A percentile compares a stretch with the other conserved stretches of the same genome.
These are phyloP conservation scores for Blennius ocellaris DNA, from an alignment of 2,113 vertebrate species.

Conservation along the genomic window DNA sequence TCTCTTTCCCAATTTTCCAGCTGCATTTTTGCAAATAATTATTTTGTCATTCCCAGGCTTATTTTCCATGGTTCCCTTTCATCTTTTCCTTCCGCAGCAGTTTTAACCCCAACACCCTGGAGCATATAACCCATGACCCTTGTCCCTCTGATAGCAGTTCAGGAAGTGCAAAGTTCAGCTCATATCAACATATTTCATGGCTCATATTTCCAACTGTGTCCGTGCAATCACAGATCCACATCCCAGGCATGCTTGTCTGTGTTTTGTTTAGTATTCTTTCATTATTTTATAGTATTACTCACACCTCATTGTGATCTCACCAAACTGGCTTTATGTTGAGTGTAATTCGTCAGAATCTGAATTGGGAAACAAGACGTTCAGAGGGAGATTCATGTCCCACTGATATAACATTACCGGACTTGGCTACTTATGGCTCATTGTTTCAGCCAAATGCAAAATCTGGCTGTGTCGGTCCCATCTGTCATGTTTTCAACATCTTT, in stretches of 20 bases:
- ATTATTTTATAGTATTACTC: background rate
- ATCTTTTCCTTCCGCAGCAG: conserved; percentile 4
- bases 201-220: background rate
- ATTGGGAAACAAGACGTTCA: background rate
- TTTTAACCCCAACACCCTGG: conserved; percentile 13
- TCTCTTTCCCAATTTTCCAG: background rate
- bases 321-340: background rate
- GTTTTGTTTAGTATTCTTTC: background rate
- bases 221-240: background rate
- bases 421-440: background rate
- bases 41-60: background rate
- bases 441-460: conserved; percentile 4
- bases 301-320: background rate
- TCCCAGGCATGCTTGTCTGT: background rate
- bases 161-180: conserved; percentile 10
- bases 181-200: background rate
- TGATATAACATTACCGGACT: conserved; percentile 4
- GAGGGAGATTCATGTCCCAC: background rate
- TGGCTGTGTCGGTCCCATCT: background rate
- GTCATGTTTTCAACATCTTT: conserved; percentile 1
- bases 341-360: background rate
- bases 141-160: conserved; percentile 30
- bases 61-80: background rate
- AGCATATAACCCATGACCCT: conserved; percentile 39
- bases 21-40: background rate